Evolutionary conservation across 2,888 invertebrate species (phyloP).

Genomic region (Monochamus alternatus): DNA sequence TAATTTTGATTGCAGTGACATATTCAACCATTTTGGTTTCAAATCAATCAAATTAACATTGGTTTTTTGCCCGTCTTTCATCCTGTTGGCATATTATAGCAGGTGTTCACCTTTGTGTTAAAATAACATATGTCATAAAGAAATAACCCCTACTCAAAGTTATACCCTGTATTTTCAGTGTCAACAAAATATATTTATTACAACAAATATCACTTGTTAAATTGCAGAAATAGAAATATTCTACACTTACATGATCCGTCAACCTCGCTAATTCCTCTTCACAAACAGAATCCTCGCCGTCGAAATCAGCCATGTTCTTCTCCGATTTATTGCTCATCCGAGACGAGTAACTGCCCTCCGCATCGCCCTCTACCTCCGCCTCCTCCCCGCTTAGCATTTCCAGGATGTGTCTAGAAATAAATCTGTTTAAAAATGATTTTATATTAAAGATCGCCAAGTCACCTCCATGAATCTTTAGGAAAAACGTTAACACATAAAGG

Average conservation of each 20-base stretch:
- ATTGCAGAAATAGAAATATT: not conserved
- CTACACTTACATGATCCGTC: slow-evolving; percentile 76
- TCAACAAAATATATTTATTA: too few relatives aligned
- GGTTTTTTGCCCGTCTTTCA: too few relatives aligned
- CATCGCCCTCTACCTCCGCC: slow-evolving; percentile 74
- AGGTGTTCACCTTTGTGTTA: too few relatives aligned
- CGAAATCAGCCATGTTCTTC: slow-evolving; percentile 95
- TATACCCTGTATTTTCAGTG: too few relatives aligned
- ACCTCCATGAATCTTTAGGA: slow-evolving; percentile 12
- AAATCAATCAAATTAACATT: too few relatives aligned
- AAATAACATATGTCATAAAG: not conserved
- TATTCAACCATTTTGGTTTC: too few relatives aligned
- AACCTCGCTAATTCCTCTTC: slow-evolving; percentile 87
- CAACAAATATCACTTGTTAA: too few relatives aligned
- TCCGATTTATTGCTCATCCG: slow-evolving; percentile 94
- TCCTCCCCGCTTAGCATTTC: slow-evolving; percentile 80
- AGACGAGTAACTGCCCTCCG: slow-evolving; percentile 91
- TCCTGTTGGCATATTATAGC: too few relatives aligned
- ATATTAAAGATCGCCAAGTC: slow-evolving; percentile 6
- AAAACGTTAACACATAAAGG: slow-evolving; percentile 10
- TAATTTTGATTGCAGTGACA: too few relatives aligned
- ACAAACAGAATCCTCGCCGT: slow-evolving; percentile 91
- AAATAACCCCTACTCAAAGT: not conserved
- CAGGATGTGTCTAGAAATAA: slow-evolving; percentile 74
- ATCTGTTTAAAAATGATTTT: slow-evolving; percentile 41